Evolutionary conservation across 2,113 vertebrate species (phyloP), one percentile per base, ranked within the genome.

Genomic region (Hyla sarda): DNA sequence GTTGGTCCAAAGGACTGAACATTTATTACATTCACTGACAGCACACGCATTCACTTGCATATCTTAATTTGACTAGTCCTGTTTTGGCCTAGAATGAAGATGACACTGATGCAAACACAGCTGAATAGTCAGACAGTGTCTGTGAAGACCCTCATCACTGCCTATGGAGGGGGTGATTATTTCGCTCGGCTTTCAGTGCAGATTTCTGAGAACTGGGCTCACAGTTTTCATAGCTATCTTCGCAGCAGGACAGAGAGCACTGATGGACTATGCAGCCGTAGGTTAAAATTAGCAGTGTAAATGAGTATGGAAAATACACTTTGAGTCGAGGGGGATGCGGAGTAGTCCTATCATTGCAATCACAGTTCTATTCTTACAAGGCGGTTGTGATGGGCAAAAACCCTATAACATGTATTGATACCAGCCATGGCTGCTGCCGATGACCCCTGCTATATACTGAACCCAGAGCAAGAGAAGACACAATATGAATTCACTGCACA

Each of bases 221-320:
- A 47, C 25, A 19, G 75, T 56, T 56, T 16, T 78, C 10, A 78
- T 32, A 8, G 54, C 52, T 65, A 56, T 81, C 77, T 25, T 41
- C 78, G 10, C 34, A 45, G 37, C 54, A 45, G 78, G 78, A 81
- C 37, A 45, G 17, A 8, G 3, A 11, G 30, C 21, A 17, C 30
- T 58, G 77, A 79, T 37, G 77, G 78, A 81, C 56, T 12, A n/a
- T 23, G 56, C 32, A 4, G 12, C 23, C 30, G 34, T 9, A 30
- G 37, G 25, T 8, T 25, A 47, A 80, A 80, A 80, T 80, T 80
- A 62, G 56, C 30, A 41, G 52, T 32, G 52, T 23, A 65, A 30
- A 65, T 37, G 76, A 54, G 52, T 37, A n/a, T 13, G 77, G 19
- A 37, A 25, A 65, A 81, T 81, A 45, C 8, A 21, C 12, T 14